Percentiles rank a stretch among this genome's conserved stretches.
These are phyloP conservation scores for Meloidogyne floridensis DNA, from an alignment of 1,140 invertebrate species.

Conservation along the genomic window DNA sequence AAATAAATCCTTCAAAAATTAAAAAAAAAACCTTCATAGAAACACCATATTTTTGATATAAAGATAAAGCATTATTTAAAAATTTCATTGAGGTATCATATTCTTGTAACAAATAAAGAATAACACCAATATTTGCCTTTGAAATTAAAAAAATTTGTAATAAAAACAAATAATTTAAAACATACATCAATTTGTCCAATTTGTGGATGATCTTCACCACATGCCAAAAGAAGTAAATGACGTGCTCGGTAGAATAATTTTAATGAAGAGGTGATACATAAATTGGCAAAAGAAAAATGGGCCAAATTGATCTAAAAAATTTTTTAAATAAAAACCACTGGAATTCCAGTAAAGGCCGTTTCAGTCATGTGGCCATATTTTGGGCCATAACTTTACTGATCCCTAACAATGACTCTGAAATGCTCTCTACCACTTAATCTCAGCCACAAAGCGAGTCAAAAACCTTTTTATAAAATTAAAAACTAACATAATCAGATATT, in stretches of 20 bases:
- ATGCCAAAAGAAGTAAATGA: conserved; percentile 23
- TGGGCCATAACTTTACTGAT: too few species aligned
- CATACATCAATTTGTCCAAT: conserved; percentile 46
- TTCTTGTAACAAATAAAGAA: conserved; percentile 37
- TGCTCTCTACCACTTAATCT: not conserved
- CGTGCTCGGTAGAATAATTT: conserved; percentile 44
- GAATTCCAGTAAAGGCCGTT: too few species aligned
- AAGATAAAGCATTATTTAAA: conserved; percentile 38
- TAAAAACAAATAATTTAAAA: not conserved
- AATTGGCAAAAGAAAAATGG: conserved; percentile 43
- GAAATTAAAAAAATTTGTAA: conserved; percentile 10
- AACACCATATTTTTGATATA: conserved; percentile 38
- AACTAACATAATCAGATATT: conserved; percentile 41
- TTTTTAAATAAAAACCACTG: not conserved
- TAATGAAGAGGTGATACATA: conserved; percentile 33
- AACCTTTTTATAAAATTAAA: not conserved
- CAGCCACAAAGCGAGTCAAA: too few species aligned
- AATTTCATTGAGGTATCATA: conserved; percentile 39
- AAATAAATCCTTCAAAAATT: not conserved
- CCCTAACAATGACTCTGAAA: too few species aligned
- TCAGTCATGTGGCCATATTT: too few species aligned
- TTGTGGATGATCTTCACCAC: conserved; percentile 39
- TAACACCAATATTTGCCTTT: conserved; percentile 45
- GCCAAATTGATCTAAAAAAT: conserved; percentile 38
- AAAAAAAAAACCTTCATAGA: conserved; percentile 24